Evolutionary conservation across 2,797 vertebrate genomes (phyloP).

Genomic region (Spinus pinus): DNA sequence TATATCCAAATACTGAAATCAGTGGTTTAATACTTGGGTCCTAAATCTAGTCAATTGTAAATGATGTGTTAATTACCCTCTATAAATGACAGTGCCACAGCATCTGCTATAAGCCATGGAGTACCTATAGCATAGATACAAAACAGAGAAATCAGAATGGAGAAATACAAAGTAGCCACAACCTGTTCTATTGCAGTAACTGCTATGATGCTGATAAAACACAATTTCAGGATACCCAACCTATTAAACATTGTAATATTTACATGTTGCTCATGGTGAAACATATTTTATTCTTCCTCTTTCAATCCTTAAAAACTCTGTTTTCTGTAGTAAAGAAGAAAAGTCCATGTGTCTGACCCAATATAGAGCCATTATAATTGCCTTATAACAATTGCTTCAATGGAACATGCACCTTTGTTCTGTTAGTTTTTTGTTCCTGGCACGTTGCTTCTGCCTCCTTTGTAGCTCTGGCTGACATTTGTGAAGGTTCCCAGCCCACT

Average conservation of each 20-base stretch:
- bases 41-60: neutral
- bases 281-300: neutral
- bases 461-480: slow-evolving; percentile 83
- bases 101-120: neutral
- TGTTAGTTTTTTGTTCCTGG: neutral
- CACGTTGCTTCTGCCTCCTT: slow-evolving; percentile 45
- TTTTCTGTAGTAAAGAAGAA: neutral
- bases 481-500: slow-evolving; percentile 82
- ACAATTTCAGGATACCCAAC: neutral
- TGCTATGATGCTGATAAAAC: neutral
- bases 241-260: neutral
- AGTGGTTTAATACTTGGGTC: neutral
- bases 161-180: neutral
- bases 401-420: neutral
- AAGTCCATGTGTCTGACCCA: neutral
- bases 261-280: neutral
- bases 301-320: neutral
- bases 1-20: neutral
- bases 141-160: neutral
- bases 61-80: neutral
- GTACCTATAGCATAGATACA: neutral
- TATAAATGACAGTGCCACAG: neutral
- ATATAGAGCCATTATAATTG: neutral
- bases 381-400: neutral
- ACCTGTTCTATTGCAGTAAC: neutral